Evolutionary conservation across 2,888 invertebrate genomes (phyloP), one percentile per base, ranked within the genome.

Genomic region (Harpalus rufipes): DNA sequence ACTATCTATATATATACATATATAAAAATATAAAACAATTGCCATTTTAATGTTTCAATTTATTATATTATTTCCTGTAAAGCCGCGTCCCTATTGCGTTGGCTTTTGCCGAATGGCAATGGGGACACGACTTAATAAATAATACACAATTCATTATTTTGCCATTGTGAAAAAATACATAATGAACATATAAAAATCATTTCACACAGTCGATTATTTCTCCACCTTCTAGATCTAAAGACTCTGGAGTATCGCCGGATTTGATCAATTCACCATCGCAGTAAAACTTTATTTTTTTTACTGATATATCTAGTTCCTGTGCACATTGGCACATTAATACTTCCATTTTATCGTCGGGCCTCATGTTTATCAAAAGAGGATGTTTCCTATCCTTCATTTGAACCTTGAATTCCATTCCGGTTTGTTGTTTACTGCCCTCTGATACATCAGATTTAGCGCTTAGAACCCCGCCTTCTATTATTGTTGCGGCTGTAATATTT

Each of bases 241-340:
- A 91, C 7, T 87, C 86, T 0, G 92, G 89, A 0, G 93, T 93
- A 7, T 82, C 88, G 81, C 87, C 89, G 90, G 91, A 90, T 87
- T 90, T 87, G 61, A 93, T 87, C n/a, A 88, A 81, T 86, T 93
- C 93, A 0, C 93, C 93, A 88, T 93, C 93, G 88, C 93, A 93
- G 85, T 90, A 90, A 87, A 93, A 93, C 61, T 90, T 91, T 6
- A 93, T 87, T 78, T 89, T 91, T 0, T 90, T 89, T 1, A 92
- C 14, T 0, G 91, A 89, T n/a, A 89, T 86, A 58, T 92, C 91
- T 6, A 92, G 89, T 86, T 92, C 90, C 86, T 92, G 92, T 0
- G 93, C 91, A 89, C 91, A 93, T 86, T 91, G 91, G 51, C 90
- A 88, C 92, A 93, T 92, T 0, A 92, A 90, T 0, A 90, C 63